Conservation (phyloP, 2,113 vertebrate species). For the Phrynosoma blainvillii region DNA sequence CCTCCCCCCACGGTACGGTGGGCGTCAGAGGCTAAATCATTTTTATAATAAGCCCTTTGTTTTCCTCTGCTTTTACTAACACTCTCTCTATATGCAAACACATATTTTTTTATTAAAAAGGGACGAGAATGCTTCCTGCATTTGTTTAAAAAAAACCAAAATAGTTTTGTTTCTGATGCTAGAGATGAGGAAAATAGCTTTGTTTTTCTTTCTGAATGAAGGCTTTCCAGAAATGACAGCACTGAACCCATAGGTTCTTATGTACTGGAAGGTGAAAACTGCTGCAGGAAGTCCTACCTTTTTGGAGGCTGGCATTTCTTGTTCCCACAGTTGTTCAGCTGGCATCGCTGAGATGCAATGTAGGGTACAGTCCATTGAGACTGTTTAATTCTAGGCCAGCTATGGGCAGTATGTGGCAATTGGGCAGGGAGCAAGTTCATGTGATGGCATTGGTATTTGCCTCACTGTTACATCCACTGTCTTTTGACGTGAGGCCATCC, state of each 20-base stretch:
- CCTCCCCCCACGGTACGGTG: slow-evolving; percentile 94
- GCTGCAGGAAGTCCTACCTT: neutral
- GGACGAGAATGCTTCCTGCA: slow-evolving; percentile 17
- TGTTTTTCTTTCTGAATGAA: neutral
- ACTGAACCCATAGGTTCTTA: neutral
- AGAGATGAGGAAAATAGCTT: slow-evolving; percentile 14
- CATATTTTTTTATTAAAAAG: neutral
- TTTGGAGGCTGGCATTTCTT: neutral
- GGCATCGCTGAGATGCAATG: neutral
- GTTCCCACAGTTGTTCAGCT: neutral
- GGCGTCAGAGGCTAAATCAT: slow-evolving; percentile 59
- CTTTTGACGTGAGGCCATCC: neutral
- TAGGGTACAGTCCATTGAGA: neutral
- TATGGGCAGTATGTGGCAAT: neutral
- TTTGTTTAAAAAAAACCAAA: slow-evolving; percentile 3
- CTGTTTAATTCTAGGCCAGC: neutral
- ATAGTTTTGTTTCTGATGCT: slow-evolving; percentile 30
- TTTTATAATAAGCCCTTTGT: slow-evolving; percentile 35
- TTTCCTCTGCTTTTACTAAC: slow-evolving; percentile 25
- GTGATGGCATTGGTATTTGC: neutral
- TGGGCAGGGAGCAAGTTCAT: neutral
- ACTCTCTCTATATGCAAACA: neutral
- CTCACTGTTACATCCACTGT: too few relatives aligned
- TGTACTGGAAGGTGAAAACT: neutral
- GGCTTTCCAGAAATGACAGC: neutral